phyloP scores from a whole-genome alignment of 2,113 vertebrate genomes.

The Martes martes region DNA sequence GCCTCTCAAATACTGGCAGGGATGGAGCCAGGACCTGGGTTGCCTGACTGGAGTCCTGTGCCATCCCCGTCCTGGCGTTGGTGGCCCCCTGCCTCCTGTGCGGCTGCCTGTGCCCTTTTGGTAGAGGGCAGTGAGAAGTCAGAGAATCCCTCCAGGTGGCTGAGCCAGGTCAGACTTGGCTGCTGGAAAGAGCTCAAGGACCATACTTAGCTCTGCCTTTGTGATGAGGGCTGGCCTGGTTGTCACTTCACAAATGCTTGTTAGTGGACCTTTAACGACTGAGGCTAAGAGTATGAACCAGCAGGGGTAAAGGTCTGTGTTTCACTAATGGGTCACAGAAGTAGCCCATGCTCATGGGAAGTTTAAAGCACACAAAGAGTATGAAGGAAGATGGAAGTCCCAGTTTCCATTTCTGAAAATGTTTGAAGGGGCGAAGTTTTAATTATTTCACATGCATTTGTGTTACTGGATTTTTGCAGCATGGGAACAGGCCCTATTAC shows the following conservation, averaged over 20 bases:
- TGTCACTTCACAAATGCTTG: background rate
- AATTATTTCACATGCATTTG: background rate
- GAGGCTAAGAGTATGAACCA: background rate
- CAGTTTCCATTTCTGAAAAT: background rate
- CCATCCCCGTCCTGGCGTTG: background rate
- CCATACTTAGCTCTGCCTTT: background rate
- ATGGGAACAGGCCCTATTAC: background rate
- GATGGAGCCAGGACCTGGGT: accelerated
- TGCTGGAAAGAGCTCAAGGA: background rate
- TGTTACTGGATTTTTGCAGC: background rate
- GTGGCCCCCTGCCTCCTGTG: background rate
- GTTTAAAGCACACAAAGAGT: background rate
- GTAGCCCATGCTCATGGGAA: background rate
- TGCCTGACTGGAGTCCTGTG: background rate
- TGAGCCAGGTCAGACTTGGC: background rate
- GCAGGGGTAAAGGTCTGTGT: background rate
- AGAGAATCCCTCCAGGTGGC: background rate
- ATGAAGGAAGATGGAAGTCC: background rate
- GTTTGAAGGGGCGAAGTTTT: background rate
- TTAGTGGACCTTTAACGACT: background rate
- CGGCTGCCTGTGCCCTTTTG: background rate
- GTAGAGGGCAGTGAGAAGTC: background rate
- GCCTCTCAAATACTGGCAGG: too few relatives aligned
- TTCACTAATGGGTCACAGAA: background rate
- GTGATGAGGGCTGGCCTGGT: background rate